Evolutionary conservation across 1,140 invertebrate species (phyloP), one percentile per base, ranked within the genome.

Genomic region (Metaphire vulgaris): DNA sequence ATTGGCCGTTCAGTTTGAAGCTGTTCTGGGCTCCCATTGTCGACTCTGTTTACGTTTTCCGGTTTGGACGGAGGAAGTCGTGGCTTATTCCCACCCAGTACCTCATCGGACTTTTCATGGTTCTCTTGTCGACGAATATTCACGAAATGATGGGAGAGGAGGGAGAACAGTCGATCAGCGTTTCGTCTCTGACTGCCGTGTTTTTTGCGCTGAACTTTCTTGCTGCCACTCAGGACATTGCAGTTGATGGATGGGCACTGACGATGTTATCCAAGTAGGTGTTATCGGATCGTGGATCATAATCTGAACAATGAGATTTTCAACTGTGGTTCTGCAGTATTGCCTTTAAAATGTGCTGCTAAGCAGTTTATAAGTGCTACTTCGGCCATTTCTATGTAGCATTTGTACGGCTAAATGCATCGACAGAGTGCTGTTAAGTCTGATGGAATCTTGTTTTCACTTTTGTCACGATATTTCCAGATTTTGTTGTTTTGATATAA

Each of bases 231-330:
- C 98, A 99, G 88, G 98, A 99, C 87, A 99, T 99, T 83, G 97
- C 96, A 74, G 97, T 99, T 0, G 98, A 99, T 90, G 98, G 98
- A 1, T 99, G 98, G 98, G 97, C 97, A 0, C 87, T 99, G 0
- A 99, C 97, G 1, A 99, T 99, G 94, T 87, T 99, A 1, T 94
- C 96, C 84, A 92, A 93, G 91, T 92, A 85, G 80, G 72, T 73
- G 21, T 78, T 79, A 72, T 33, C 33, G n/a, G 21, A 56, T 32
- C 74, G 65, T 69, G 33, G 6, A 21, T 73, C 31, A 73, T 69
- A 33, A 34, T 75, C 56, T 72, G 74, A 29, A n/a, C n/a, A n/a
- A n/a, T n/a, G n/a, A n/a, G n/a, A n/a, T n/a, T n/a, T n/a, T n/a
- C n/a, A n/a, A n/a, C n/a, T n/a, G n/a, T n/a, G n/a, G n/a, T n/a